phyloP scores from a whole-genome alignment of 2,888 invertebrate species.

The Philaethria dido region DNA sequence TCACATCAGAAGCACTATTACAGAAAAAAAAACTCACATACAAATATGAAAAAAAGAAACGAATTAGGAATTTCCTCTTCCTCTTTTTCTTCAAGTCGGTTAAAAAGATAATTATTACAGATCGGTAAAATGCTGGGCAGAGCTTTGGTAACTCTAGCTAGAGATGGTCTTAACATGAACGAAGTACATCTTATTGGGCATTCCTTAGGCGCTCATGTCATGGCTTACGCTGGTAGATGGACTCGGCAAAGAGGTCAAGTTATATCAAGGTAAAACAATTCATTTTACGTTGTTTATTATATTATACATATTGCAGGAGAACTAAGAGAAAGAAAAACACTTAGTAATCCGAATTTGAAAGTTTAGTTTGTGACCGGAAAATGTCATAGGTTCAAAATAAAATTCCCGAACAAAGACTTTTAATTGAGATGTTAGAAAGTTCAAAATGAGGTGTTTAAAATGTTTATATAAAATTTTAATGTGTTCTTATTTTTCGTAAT shows the following conservation, averaged over 20 bases:
- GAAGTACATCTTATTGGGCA: constrained; percentile 71
- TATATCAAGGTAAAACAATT: constrained; percentile 61
- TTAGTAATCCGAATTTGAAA: too few species aligned
- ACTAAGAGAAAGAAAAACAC: neutral
- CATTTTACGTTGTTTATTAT: neutral
- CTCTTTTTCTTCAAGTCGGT: too few species aligned
- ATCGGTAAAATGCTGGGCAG: constrained; percentile 43
- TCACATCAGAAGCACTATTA: too few species aligned
- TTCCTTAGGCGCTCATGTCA: constrained; percentile 74
- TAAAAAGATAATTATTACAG: constrained; percentile 32
- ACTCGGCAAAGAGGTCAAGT: constrained; percentile 58
- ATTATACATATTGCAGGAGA: neutral
- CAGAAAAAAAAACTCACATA: too few species aligned
- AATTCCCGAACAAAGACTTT: too few species aligned
- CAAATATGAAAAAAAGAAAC: neutral
- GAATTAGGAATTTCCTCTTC: too few species aligned
- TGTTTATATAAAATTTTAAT: too few species aligned
- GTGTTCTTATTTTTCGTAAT: too few species aligned
- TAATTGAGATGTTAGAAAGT: too few species aligned
- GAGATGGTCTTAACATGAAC: constrained; percentile 62
- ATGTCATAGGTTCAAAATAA: too few species aligned
- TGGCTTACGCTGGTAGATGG: constrained; percentile 67
- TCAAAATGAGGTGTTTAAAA: too few species aligned
- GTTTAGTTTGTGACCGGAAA: too few species aligned
- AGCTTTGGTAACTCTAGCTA: constrained; percentile 51